A percentile compares a stretch with the other conserved stretches of the same genome.
Conservation (phyloP, 2,113 vertebrate species). For the Menura novaehollandiae region DNA sequence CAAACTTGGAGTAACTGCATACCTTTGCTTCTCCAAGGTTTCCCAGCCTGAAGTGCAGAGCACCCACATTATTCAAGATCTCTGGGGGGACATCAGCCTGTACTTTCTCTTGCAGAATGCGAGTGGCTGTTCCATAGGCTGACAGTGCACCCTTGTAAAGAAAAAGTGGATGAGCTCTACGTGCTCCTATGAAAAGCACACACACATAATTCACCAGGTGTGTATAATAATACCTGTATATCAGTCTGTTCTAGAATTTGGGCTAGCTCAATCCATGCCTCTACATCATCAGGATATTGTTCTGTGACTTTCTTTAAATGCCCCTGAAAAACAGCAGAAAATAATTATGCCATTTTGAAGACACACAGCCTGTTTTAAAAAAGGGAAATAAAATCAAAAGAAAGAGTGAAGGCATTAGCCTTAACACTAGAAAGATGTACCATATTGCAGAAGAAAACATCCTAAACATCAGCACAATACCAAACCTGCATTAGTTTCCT, state of each 20-base stretch:
- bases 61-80: slow-evolving; percentile 96
- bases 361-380: background rate
- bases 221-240: slow-evolving; percentile 80
- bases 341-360: background rate
- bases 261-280: slow-evolving; percentile 97
- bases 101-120: slow-evolving; percentile 98
- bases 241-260: slow-evolving; percentile 98
- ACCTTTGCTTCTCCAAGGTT: slow-evolving; percentile 98
- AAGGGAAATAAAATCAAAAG: background rate
- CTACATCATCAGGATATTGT: slow-evolving; percentile 97
- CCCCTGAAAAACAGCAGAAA: slow-evolving; percentile 75
- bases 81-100: slow-evolving; percentile 97
- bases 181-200: background rate
- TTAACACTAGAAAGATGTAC: background rate
- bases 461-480: background rate
- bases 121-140: slow-evolving; percentile 95
- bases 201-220: background rate
- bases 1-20: background rate
- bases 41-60: slow-evolving; percentile 95
- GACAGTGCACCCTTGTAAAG: slow-evolving; percentile 86
- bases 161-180: background rate
- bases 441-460: background rate
- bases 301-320: slow-evolving; percentile 98
- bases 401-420: background rate
- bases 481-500: background rate